Conservation (phyloP, 2,888 invertebrate genomes). For the Blera fallax region DNA sequence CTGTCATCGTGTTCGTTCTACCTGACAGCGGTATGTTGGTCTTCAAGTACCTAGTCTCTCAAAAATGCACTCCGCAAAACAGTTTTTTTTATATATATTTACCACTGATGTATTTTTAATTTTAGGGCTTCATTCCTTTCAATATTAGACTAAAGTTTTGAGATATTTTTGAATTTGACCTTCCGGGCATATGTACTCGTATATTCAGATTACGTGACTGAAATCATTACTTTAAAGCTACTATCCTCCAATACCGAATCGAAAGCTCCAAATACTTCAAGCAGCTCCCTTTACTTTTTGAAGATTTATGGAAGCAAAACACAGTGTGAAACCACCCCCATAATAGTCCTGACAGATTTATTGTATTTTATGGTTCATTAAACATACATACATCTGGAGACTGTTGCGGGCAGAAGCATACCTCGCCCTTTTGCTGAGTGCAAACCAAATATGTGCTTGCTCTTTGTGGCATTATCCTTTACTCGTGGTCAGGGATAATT, state of each 20-base stretch:
- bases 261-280: not conserved
- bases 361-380: constrained; percentile 7
- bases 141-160: too few relatives aligned
- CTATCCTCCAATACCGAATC: not conserved
- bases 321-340: not conserved
- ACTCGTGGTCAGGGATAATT: not conserved
- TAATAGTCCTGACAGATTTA: not conserved
- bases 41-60: too few relatives aligned
- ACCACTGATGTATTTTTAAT: too few relatives aligned
- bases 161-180: too few relatives aligned
- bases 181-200: too few relatives aligned
- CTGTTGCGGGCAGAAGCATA: not conserved
- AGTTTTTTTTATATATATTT: too few relatives aligned
- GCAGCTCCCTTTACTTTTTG: not conserved
- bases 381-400: not conserved
- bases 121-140: too few relatives aligned
- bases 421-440: not conserved
- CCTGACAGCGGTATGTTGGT: too few relatives aligned
- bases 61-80: too few relatives aligned
- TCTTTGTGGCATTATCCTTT: not conserved
- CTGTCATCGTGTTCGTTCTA: too few relatives aligned
- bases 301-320: not conserved
- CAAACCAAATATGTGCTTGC: not conserved
- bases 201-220: too few relatives aligned
- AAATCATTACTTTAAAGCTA: too few relatives aligned